Evolutionary conservation across 92 coral and sea anemone species (phyloP).

Genomic region (Anthopleura xanthogrammica): DNA sequence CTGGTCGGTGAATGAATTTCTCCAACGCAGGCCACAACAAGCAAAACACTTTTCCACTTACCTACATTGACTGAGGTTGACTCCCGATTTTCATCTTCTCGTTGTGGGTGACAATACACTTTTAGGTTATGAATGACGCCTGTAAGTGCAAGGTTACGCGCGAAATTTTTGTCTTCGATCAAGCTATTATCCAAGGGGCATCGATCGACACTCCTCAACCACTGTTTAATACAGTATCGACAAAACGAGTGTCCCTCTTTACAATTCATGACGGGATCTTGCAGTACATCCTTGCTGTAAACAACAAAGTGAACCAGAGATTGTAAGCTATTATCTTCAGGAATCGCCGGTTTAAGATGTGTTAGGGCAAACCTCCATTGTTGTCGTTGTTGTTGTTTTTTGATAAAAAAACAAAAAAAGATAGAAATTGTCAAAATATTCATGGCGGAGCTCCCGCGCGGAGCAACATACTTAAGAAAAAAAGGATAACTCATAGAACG

Average conservation of each 20-base stretch:
- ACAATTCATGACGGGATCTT: not conserved
- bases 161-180: not conserved
- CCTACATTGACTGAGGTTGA: not conserved
- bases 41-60: not conserved
- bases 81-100: not conserved
- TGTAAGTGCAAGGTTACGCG: not conserved
- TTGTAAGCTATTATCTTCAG: not conserved
- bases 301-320: not conserved
- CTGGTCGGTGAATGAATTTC: too few species aligned
- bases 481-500: too few species aligned
- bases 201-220: not conserved
- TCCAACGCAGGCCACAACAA: too few species aligned
- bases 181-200: constrained; percentile 3
- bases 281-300: not conserved
- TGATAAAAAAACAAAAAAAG: too few species aligned
- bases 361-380: too few species aligned
- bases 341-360: too few species aligned
- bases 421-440: too few species aligned
- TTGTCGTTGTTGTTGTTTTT: too few species aligned
- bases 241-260: constrained; percentile 14
- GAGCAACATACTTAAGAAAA: too few species aligned
- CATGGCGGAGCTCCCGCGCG: too few species aligned
- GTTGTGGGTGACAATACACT: constrained; percentile 4
- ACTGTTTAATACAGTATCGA: constrained; percentile 3
- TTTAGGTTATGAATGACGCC: constrained; percentile 3